Evolutionary conservation across 1,140 invertebrate genomes (phyloP), one percentile per base, ranked within the genome.

Genomic region (Argopecten irradians): DNA sequence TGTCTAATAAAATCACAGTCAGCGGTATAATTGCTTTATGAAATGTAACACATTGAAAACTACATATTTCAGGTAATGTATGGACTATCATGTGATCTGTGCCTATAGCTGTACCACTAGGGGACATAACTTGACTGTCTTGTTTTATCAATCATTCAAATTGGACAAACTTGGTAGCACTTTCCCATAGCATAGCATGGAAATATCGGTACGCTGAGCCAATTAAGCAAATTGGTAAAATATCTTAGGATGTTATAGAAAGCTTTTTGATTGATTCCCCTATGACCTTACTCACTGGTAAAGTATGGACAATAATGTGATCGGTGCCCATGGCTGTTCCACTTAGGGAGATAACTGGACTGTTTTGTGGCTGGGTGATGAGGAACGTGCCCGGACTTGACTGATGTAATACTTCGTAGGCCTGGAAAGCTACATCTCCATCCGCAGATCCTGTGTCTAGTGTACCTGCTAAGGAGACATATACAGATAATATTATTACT

Each of bases 81-180:
- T 94, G 94, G 0, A 95, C 94, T 85, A 95, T 95, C 83, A 95
- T 95, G 86, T 95, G 94, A 55, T 94, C 94, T 22, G 92, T 91
- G 0, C 88, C 91, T 82, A 90, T 87, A 16, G 88, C 90, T 55
- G 84, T 46, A 2, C 87, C 89, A 82, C 90, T 89, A n/a, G 92
- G 85, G 28, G 92, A 89, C 33, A 93, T 89, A 35, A 92, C 90
- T 1, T 93, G 87, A 84, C 87, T 93, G 46, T 46, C 91, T 28
- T 93, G 91, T 0, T n/a, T n/a, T n/a, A n/a, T n/a, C n/a, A n/a
- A n/a, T n/a, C n/a, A n/a, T n/a, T n/a, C n/a, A n/a, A n/a, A n/a
- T n/a, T n/a, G n/a, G n/a, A n/a, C n/a, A n/a, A n/a, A n/a, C n/a
- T n/a, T n/a, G n/a, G n/a, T n/a, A n/a, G n/a, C n/a, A n/a, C n/a